Evolutionary conservation across 2,888 invertebrate species (phyloP).

Genomic region (Prenolepis imparis): DNA sequence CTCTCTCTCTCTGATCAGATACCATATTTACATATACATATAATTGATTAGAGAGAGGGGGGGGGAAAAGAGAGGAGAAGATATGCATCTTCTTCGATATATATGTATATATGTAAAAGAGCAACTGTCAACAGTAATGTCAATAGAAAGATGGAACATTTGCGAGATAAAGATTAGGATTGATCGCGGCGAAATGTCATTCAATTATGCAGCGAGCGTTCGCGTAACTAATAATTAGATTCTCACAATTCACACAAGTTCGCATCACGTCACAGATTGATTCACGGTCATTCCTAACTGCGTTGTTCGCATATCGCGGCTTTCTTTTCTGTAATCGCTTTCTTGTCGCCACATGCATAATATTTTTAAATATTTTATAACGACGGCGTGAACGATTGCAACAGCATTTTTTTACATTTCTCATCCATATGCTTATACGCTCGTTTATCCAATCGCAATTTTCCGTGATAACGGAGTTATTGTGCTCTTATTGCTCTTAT

Average conservation of each 20-base stretch:
- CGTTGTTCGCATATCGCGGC: slow-evolving; percentile 1
- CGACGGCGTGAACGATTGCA: background rate
- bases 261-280: slow-evolving; percentile 5
- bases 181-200: slow-evolving; percentile 9
- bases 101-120: background rate
- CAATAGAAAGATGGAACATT: background rate
- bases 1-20: background rate
- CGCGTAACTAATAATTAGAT: background rate
- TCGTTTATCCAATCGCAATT: background rate
- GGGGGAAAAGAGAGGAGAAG: no score
- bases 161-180: slow-evolving; percentile 6
- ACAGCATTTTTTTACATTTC: slow-evolving; percentile 17
- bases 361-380: background rate
- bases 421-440: slow-evolving; percentile 1
- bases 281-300: slow-evolving; percentile 29
- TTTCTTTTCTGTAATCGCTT: slow-evolving; percentile 20
- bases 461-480: slow-evolving; percentile 7
- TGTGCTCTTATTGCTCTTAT: slow-evolving; percentile 21
- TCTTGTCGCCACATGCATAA: background rate
- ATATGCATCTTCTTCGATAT: background rate
- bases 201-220: slow-evolving; percentile 8
- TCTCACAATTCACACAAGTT: slow-evolving; percentile 12
- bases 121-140: background rate
- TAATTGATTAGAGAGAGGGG: no score
- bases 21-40: no score